A percentile compares a stretch with the other conserved stretches of the same genome.
Evolutionary conservation across 2,888 invertebrate genomes (phyloP).

Genomic region (Drosophila meridiana): DNA sequence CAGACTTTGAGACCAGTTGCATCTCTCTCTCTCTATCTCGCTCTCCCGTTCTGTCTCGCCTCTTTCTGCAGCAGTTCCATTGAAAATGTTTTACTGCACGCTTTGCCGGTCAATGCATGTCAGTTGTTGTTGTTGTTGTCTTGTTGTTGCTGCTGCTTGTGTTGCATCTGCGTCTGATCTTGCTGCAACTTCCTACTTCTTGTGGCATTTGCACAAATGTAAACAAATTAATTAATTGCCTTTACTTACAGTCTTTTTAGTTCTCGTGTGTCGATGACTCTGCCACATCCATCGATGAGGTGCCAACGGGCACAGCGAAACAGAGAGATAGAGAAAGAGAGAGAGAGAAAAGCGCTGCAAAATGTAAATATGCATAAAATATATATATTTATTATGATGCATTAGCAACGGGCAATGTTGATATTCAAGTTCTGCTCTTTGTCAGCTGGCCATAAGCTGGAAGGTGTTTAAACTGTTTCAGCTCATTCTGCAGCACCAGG

Average conservation of each 20-base stretch:
- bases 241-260: slow-evolving; percentile 68
- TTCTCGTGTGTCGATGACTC: slow-evolving; percentile 51
- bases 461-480: slow-evolving; percentile 2
- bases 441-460: neutral
- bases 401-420: slow-evolving; percentile 19
- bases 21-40: slow-evolving; percentile 30
- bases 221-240: slow-evolving; percentile 80
- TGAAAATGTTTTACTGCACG: slow-evolving; percentile 79
- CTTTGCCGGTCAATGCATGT: slow-evolving; percentile 78
- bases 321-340: neutral
- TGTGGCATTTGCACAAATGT: slow-evolving; percentile 73
- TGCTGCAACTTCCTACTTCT: slow-evolving; percentile 79
- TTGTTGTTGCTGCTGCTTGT: slow-evolving; percentile 29
- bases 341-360: neutral
- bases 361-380: slow-evolving; percentile 48
- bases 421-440: slow-evolving; percentile 27
- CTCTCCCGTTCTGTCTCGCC: neutral
- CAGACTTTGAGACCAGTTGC: slow-evolving; percentile 47
- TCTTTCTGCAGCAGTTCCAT: slow-evolving; percentile 60
- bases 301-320: slow-evolving; percentile 15
- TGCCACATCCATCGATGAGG: slow-evolving; percentile 35
- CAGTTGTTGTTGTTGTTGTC: slow-evolving; percentile 52
- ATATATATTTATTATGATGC: slow-evolving; percentile 58
- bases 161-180: slow-evolving; percentile 77
- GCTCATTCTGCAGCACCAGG: neutral